These are phyloP conservation scores for Atta cephalotes DNA, from an alignment of 1,140 invertebrate genomes.

Conservation along the genomic window DNA sequence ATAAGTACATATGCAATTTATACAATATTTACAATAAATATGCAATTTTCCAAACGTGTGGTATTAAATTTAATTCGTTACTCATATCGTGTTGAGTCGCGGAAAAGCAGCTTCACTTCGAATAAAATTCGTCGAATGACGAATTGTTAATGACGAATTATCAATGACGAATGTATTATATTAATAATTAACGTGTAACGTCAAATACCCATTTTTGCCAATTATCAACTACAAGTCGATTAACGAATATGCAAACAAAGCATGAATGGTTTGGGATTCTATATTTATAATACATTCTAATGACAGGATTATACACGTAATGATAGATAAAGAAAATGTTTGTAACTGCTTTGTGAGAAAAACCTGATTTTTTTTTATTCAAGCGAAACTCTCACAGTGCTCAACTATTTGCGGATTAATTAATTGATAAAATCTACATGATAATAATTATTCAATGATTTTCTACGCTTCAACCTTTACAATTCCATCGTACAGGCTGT, in stretches of 20 bases:
- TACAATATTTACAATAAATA: neutral
- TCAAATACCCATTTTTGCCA: neutral
- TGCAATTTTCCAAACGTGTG: neutral
- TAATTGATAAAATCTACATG: constrained; percentile 14
- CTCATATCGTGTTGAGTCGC: neutral
- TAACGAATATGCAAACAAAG: neutral
- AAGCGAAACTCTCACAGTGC: too few relatives aligned
- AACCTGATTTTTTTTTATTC: neutral
- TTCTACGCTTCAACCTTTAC: constrained; percentile 8
- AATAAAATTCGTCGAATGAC: neutral
- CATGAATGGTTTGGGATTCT: neutral
- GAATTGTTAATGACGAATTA: neutral
- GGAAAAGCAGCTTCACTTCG: neutral
- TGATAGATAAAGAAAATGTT: neutral
- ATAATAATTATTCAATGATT: constrained; percentile 34
- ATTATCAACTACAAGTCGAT: neutral
- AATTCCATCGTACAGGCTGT: constrained; percentile 6
- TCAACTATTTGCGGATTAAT: constrained; percentile 21
- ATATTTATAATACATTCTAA: neutral
- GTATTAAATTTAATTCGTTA: constrained; percentile 16
- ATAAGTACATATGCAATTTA: neutral
- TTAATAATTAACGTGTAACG: neutral
- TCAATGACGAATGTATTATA: too few relatives aligned
- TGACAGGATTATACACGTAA: neutral
- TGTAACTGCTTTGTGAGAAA: neutral